A percentile compares a stretch with the other conserved stretches of the same genome.
Conservation (phyloP, 2,797 vertebrate genomes). For the Sylvia borin region DNA sequence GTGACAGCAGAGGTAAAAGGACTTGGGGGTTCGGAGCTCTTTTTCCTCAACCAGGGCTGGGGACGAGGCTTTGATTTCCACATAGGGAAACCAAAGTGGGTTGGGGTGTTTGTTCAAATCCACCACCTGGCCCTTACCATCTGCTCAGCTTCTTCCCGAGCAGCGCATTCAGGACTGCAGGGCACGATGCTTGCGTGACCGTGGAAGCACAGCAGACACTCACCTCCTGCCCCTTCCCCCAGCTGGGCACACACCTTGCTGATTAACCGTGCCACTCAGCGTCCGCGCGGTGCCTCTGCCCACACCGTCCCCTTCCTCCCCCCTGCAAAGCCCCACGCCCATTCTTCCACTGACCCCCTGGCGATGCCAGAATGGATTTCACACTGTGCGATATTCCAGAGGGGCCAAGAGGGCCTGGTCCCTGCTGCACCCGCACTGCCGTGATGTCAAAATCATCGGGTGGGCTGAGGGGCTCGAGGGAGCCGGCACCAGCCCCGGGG, state of each 20-base stretch:
- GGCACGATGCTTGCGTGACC: background rate
- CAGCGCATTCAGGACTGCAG: background rate
- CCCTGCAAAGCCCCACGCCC: background rate
- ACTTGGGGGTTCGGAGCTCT: background rate
- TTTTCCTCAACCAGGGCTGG: background rate
- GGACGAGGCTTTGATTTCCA: background rate
- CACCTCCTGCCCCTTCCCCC: background rate
- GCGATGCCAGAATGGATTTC: background rate
- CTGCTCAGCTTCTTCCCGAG: background rate
- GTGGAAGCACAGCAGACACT: background rate
- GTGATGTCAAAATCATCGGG: background rate
- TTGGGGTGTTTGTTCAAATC: background rate
- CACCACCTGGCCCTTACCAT: background rate
- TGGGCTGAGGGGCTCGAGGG: background rate
- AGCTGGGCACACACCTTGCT: background rate
- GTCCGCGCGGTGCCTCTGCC: rapidly evolving
- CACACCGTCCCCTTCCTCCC: rapidly evolving
- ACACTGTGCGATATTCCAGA: background rate
- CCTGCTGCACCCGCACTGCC: background rate
- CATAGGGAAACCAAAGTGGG: rapidly evolving
- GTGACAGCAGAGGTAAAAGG: background rate
- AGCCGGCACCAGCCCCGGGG: background rate
- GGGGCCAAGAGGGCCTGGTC: background rate
- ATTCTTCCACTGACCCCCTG: background rate
- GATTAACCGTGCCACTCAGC: rapidly evolving